Base-by-base conservation (phyloP, 2,888 invertebrate species). In the Dusona sp. region DNA sequence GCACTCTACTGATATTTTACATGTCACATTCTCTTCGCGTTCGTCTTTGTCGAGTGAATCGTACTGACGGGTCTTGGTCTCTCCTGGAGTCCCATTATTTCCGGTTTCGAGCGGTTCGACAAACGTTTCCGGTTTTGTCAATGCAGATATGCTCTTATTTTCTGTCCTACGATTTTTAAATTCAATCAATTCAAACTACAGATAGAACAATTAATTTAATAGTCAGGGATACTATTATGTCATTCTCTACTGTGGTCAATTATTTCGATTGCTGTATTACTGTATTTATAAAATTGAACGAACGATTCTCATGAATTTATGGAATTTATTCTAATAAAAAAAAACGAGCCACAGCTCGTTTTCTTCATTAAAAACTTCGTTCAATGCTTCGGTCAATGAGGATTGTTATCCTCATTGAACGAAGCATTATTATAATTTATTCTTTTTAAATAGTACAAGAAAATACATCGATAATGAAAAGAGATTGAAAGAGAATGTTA, bases 121-220 rank as follows among this genome's bases (percentile, higher is more conserved):
- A 73, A 89, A 80, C 78, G 86, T 83, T 90, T 90, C 89, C 88
- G 88, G 78, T 82, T 85, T 22, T 25, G 38, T 57, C 65, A 48
- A 73, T 16, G 51, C 42, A 16, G 57, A 36, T 51, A 45, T 38
- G 70, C 68, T 48, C 25, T 67, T 51, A 42, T 79, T n/a, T 45
- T 67, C 80, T 29, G 65, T 29, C 64, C 86, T 83, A 70, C 65
- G 8, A 65, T 51, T 72, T 65, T 42, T 25, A 22, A 65, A 45
- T 64, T 38, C 42, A 16, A 54, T 16, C 9, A 78, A 78, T 65
- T 22, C 25, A 9, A 11, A 75, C 19, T 2, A 11, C 7, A 72
- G 48, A 72, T n/a, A 19, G 29, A 25, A 51, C 6, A 72, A 33
- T 33, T 13, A 29, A 48, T 72, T 29, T 3, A 29, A 33, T 72